A percentile compares a stretch with the other conserved stretches of the same genome.
phyloP scores from a whole-genome alignment of 1,140 invertebrate species.

The Hycleus phaleratus region DNA sequence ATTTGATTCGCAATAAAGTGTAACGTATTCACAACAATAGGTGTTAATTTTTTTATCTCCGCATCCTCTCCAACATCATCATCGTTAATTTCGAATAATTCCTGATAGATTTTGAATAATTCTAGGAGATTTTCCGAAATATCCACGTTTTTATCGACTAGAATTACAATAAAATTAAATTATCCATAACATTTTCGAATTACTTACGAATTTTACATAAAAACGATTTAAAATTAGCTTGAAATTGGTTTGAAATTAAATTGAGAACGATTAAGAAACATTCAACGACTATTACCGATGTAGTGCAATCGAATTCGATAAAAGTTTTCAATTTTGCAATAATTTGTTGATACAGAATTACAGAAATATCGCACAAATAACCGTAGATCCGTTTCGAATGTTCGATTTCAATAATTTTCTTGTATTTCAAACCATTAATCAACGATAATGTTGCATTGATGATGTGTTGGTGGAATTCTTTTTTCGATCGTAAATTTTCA shows the following conservation, averaged over 20 bases:
- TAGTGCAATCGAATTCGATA: constrained; percentile 41
- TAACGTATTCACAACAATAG: constrained; percentile 41
- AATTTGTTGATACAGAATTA: constrained; percentile 40
- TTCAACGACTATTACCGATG: constrained; percentile 43
- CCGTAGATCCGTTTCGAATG: constrained; percentile 34
- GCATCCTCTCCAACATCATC: constrained; percentile 26
- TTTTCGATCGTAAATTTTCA: constrained; percentile 38
- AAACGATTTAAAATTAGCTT: constrained; percentile 42
- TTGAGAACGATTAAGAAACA: constrained; percentile 49
- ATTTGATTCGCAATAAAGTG: constrained; percentile 39
- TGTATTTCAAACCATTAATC: constrained; percentile 26
- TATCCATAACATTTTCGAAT: no score
- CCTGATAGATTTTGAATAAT: constrained; percentile 31
- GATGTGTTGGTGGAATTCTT: constrained; percentile 43
- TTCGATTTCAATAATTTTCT: constrained; percentile 33
- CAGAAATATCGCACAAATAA: constrained; percentile 35
- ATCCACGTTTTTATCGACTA: constrained; percentile 15
- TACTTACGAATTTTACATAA: constrained; percentile 44
- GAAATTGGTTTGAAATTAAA: constrained; percentile 42
- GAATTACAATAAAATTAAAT: not conserved
- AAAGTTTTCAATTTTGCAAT: constrained; percentile 41
- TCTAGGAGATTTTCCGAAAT: constrained; percentile 18
- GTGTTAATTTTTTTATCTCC: constrained; percentile 39
- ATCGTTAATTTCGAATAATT: constrained; percentile 35
- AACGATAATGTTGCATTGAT: no score